Evolutionary conservation across 2,113 vertebrate genomes (phyloP).

Genomic region (Prochilodus magdalenae): DNA sequence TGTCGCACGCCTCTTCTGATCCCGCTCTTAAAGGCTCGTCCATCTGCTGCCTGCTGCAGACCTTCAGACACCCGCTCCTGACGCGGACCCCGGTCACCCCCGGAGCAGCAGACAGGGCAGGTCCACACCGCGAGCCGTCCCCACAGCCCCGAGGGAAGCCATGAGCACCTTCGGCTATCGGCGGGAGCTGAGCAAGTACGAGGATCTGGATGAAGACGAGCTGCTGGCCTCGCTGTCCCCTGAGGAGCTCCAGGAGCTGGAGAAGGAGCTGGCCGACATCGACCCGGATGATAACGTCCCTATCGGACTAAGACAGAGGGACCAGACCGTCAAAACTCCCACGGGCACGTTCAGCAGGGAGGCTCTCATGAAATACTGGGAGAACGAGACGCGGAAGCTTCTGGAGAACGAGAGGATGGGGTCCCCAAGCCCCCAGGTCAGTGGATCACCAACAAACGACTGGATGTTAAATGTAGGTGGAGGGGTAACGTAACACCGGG

Average conservation of each 20-base stretch:
- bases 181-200: slow-evolving; percentile 96
- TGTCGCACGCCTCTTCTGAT: slow-evolving; percentile 76
- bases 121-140: slow-evolving; percentile 10
- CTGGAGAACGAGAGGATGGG: slow-evolving; percentile 87
- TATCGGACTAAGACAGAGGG: slow-evolving; percentile 91
- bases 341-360: slow-evolving; percentile 95
- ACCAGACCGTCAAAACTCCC: slow-evolving; percentile 93
- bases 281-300: slow-evolving; percentile 90
- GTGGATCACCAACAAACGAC: slow-evolving; percentile 23
- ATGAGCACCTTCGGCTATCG: slow-evolving; percentile 97
- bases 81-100: slow-evolving; percentile 22
- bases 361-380: slow-evolving; percentile 94
- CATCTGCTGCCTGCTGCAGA: slow-evolving; percentile 81
- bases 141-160: slow-evolving; percentile 49
- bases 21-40: slow-evolving; percentile 86
- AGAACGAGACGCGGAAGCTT: slow-evolving; percentile 91
- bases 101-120: background rate
- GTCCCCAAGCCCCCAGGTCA: slow-evolving; percentile 69
- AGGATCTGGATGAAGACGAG: slow-evolving; percentile 97
- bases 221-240: slow-evolving; percentile 91
- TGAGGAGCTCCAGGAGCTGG: slow-evolving; percentile 93
- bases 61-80: slow-evolving; percentile 61
- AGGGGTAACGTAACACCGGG: too few relatives aligned
- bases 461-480: too few relatives aligned
- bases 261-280: slow-evolving; percentile 91